Base-by-base conservation (phyloP, 2,113 vertebrate species). In the Salvelinus fontinalis region DNA sequence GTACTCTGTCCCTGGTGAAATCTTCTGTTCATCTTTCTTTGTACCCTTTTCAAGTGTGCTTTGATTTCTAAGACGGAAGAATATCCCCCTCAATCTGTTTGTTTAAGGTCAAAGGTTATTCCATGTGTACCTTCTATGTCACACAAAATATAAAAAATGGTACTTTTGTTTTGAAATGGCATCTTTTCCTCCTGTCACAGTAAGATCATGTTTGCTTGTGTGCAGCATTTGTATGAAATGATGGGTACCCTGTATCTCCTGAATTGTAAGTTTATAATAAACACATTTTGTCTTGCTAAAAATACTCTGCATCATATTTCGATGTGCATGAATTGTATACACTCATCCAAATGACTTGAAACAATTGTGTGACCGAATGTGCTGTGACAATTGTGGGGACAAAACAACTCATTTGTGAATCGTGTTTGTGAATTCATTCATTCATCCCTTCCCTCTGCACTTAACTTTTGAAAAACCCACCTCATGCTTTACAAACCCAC, bases 401-500 rank as follows among this genome's bases (percentile, higher is more conserved):
- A 65, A 34, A 72, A 59, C 70, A n/a, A 5, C 27, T 62, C 71
- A 62, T 29, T 57, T 76, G 67, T 70, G 71, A 26, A n/a, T 12
- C 48, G 18, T 24, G 22, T n/a, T 51, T 71, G n/a, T 31, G 12
- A 57, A 11, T 18, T 54, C 27, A 12, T 59, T 72, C 75, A 67
- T 31, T 65, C 39, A 11, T 44, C 39, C 34, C 75, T 73, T 29
- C 29, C n/a, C 71, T 59, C 20, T 77, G 78, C 80, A 82, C 80
- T 86, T 84, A 84, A 90, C 77, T 80, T 54, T 83, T 77, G 82
- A 87, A 82, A 74, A 83, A 74, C 59, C 79, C 77, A 85, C 79
- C 75, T 87, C 81, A 85, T 83, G 88, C 87, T 89, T 89, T 85
- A 88, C 80, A 87, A 77, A 86, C 87, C 51, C 79, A 85, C 83